These are phyloP conservation scores for Drosophila prostipennis DNA, from an alignment of 2,888 invertebrate genomes.

Conservation along the genomic window DNA sequence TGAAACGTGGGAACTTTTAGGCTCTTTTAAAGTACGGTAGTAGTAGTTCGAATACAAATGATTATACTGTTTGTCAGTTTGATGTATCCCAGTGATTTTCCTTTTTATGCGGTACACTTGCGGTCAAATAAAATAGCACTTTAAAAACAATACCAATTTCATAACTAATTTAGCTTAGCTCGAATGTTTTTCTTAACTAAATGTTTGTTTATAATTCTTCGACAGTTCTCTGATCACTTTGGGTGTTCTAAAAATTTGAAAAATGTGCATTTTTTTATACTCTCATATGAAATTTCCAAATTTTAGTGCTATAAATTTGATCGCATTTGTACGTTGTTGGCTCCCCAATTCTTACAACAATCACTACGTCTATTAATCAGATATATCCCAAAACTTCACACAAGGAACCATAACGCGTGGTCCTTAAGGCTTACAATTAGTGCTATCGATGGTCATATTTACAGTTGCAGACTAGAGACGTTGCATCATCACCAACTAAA, in stretches of 20 bases:
- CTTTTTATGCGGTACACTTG: constrained; percentile 11
- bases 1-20: neutral
- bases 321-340: constrained; percentile 8
- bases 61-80: constrained; percentile 1
- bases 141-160: neutral
- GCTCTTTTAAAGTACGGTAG: neutral
- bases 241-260: no score
- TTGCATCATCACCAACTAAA: constrained; percentile 56
- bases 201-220: no score
- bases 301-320: constrained; percentile 17
- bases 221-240: no score
- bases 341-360: constrained; percentile 5
- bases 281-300: neutral
- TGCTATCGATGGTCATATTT: constrained; percentile 76
- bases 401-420: constrained; percentile 11
- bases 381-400: constrained; percentile 13
- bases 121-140: constrained; percentile 21
- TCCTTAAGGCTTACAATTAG: constrained; percentile 49
- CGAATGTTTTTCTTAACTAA: no score
- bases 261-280: neutral
- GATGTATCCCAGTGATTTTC: constrained; percentile 3
- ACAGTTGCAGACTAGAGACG: constrained; percentile 78
- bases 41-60: neutral
- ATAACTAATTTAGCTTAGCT: neutral
- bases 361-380: neutral